Percentiles rank a stretch among this genome's conserved stretches.
Conservation (phyloP, 2,888 invertebrate species). For the Thera obeliscata region DNA sequence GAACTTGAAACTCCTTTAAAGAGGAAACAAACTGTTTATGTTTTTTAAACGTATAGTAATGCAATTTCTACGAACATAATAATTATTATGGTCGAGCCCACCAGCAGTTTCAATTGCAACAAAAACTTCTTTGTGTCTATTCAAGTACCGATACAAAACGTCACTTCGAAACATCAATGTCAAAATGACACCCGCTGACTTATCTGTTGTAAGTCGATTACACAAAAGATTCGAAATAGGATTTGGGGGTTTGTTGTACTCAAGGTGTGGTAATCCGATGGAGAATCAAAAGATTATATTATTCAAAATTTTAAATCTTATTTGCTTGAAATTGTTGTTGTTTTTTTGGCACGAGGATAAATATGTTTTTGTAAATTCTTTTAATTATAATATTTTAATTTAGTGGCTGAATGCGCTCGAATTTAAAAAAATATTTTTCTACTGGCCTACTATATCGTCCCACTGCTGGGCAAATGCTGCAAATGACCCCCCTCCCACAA, state of each 20-base stretch:
- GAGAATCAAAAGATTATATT: constrained; percentile 47
- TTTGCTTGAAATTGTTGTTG: constrained; percentile 16
- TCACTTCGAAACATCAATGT: constrained; percentile 35
- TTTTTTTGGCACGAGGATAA: constrained; percentile 1
- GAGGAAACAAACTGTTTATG: no score
- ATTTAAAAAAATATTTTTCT: not conserved
- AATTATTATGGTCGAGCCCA: constrained; percentile 37
- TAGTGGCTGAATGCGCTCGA: not conserved
- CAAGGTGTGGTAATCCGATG: constrained; percentile 62
- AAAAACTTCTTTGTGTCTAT: constrained; percentile 38
- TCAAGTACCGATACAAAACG: constrained; percentile 34
- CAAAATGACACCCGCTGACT: constrained; percentile 60
- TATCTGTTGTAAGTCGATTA: constrained; percentile 47
- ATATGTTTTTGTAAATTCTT: constrained; percentile 3
- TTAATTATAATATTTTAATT: constrained; percentile 4
- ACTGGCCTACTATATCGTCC: no score
- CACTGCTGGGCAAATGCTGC: no score
- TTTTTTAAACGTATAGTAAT: not conserved
- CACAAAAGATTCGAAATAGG: constrained; percentile 62
- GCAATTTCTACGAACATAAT: constrained; percentile 31
- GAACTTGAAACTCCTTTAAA: no score
- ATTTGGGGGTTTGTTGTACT: constrained; percentile 58
- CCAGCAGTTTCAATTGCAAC: constrained; percentile 37
- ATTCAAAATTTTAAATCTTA: constrained; percentile 19
- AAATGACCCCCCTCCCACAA: no score